Evolutionary conservation across 1,140 invertebrate species (phyloP).

Genomic region (Hylyphantes graminicola): DNA sequence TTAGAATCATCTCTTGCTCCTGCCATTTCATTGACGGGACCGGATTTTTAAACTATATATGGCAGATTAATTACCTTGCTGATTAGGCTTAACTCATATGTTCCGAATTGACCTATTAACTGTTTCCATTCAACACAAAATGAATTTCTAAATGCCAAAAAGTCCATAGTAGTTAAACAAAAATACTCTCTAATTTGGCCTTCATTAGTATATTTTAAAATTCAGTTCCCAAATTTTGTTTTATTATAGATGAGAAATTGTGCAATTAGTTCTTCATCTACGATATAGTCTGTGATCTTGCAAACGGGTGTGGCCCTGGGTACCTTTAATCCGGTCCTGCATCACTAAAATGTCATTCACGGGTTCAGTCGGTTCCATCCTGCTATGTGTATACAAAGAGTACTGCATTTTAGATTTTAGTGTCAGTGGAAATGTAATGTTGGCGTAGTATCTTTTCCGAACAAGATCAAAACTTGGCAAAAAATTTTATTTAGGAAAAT

Average conservation of each 20-base stretch:
- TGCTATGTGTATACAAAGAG: conserved; percentile 18
- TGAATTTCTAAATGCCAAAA: no score
- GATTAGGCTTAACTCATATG: no score
- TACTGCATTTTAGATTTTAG: background rate
- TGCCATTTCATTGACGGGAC: background rate
- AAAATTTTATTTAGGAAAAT: no score
- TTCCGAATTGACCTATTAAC: no score
- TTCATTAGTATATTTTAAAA: no score
- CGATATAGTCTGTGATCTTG: background rate
- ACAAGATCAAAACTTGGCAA: no score
- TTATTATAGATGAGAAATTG: no score
- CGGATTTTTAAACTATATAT: background rate
- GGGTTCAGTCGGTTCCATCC: conserved; percentile 34
- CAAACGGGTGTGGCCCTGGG: background rate
- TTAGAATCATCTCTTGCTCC: background rate
- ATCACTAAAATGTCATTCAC: conserved; percentile 1
- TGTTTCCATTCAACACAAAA: no score
- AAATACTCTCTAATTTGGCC: no score
- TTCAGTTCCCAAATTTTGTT: no score
- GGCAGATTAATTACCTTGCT: background rate
- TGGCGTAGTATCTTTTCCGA: no score
- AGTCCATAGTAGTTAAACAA: no score
- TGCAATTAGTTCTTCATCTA: background rate
- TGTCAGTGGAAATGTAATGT: background rate
- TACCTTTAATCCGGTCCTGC: conserved; percentile 1